phyloP scores from a whole-genome alignment of 2,113 vertebrate species.

The human (Homo sapiens) region GRCh38 chr2:140195501-140196000 shows the following conservation, averaged over 20 bases:
- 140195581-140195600: background rate
- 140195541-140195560: background rate
- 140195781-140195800: background rate
- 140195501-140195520: background rate
- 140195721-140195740: background rate
- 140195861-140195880: background rate
- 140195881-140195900: background rate
- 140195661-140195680: background rate
- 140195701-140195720: background rate
- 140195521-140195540: background rate
- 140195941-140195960: background rate
- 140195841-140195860: background rate
- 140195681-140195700: background rate
- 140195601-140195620: background rate
- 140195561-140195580: background rate
- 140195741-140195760: background rate
- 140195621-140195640: background rate
- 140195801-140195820: background rate
- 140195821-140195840: background rate
- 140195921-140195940: conserved; percentile 10
- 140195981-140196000: conserved; percentile 20
- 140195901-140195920: background rate
- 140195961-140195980: conserved; percentile 24
- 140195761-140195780: background rate
- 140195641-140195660: background rate